Base-by-base conservation (phyloP, 2,113 vertebrate species). In the Thunnus thynnus region DNA sequence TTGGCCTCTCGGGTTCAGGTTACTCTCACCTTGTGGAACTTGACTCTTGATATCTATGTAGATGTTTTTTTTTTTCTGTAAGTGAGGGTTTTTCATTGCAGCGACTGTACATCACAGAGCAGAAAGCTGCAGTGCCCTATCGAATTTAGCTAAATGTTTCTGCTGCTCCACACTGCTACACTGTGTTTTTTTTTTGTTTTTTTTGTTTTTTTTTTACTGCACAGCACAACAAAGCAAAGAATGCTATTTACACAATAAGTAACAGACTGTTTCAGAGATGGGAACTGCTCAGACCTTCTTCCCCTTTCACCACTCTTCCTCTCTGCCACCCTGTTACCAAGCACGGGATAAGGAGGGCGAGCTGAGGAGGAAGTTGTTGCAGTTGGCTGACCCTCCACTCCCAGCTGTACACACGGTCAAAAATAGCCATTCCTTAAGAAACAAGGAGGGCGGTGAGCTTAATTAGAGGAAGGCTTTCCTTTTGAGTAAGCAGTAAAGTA, bases 11-110 rank as follows among this genome's bases (percentile, higher is more conserved):
- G 22, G 80, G 80, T 83, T 94, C 87, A 80, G 73, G 80, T 93
- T 91, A 86, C 91, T 80, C 78, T 82, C 81, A 85, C 86, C 55
- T 75, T 73, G 80, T 76, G 57, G 79, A 92, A 89, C 64, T 13
- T 36, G 85, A 86, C 46, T 78, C 83, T 72, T 18, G 30, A 55
- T 83, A 50, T 72, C 51, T 71, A 55, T 46, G 72, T 4, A 10
- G 56, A 69, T 22, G 6, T 56, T 41, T 7, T 41, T 41, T 41
- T 63, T 63, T 71, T 76, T 71, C 57, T 2, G 44, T 73, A 69
- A 58, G 30, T 25, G 47, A 50, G 25, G 41, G 27, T 46, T 82
- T 82, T 77, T 76, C 55, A 30, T 46, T 32, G 8, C 46, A 54
- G 32, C 32, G 74, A 74, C 27, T 76, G 36, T 46, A 27, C 46